These are phyloP conservation scores for Hypocryptadius cinnamomeus DNA, from an alignment of 2,113 vertebrate species.

Conservation along the genomic window DNA sequence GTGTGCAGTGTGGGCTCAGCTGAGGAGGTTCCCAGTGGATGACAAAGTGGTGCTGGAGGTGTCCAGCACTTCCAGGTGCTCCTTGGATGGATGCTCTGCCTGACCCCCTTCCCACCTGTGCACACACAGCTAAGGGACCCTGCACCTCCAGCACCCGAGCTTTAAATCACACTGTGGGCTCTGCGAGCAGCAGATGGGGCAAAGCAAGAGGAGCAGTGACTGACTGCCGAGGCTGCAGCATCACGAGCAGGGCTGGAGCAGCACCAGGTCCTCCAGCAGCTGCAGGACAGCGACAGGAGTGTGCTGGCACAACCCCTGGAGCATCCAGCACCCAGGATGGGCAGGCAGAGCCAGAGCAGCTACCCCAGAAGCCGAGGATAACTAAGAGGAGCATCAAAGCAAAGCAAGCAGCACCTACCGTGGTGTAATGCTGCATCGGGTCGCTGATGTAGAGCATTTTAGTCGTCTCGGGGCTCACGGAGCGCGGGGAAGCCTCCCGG, in stretches of 20 bases:
- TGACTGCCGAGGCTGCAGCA: fast-evolving
- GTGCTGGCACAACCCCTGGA: not conserved
- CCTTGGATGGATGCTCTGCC: not conserved
- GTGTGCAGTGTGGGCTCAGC: fast-evolving
- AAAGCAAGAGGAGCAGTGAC: not conserved
- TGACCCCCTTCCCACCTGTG: not conserved
- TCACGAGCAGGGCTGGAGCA: not conserved
- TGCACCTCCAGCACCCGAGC: not conserved
- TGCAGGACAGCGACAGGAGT: fast-evolving
- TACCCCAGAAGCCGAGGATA: fast-evolving
- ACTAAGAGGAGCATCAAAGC: not conserved
- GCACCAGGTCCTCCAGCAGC: not conserved
- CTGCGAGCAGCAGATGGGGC: not conserved
- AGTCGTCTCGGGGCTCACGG: constrained; percentile 44
- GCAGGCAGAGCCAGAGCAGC: not conserved
- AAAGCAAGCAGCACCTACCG: constrained; percentile 77
- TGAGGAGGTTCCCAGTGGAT: not conserved
- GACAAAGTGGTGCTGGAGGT: not conserved
- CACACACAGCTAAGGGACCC: not conserved
- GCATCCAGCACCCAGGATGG: not conserved
- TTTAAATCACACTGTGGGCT: not conserved
- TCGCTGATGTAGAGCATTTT: constrained; percentile 85
- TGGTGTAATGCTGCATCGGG: constrained; percentile 73
- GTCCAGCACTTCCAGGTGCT: not conserved
- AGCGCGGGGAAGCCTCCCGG: constrained; percentile 29